Evolutionary conservation across 2,113 vertebrate genomes (phyloP).

Genomic region (Apodemus speciosus): DNA sequence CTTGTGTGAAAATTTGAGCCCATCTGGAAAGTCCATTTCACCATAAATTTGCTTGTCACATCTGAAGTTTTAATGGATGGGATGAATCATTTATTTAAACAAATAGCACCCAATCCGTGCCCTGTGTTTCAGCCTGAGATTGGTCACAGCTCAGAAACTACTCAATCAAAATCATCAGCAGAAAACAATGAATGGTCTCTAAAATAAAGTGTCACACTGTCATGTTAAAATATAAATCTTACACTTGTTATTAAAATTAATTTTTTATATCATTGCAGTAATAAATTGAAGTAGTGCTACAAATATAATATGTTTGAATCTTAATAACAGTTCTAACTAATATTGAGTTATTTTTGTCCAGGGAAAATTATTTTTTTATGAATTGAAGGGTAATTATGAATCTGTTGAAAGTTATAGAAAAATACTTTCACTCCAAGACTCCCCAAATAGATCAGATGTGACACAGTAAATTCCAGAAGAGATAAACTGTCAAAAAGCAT

Average conservation of each 20-base stretch:
- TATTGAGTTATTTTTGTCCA: conserved; percentile 78
- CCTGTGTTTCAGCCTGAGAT: conserved; percentile 16
- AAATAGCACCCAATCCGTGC: conserved; percentile 14
- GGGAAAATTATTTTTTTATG: conserved; percentile 68
- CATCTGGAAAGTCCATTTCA: conserved; percentile 49
- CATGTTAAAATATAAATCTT: conserved; percentile 48
- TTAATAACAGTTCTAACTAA: conserved; percentile 73
- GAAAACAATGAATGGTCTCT: conserved; percentile 28
- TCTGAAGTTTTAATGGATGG: conserved; percentile 62
- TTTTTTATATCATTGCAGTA: conserved; percentile 36
- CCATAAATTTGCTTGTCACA: conserved; percentile 58
- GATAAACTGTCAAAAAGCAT: conserved; percentile 67
- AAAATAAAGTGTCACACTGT: conserved; percentile 32
- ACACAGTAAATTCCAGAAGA: conserved; percentile 60
- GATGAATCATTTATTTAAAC: conserved; percentile 61
- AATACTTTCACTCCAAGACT: conserved; percentile 69
- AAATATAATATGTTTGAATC: conserved; percentile 59
- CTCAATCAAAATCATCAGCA: conserved; percentile 35
- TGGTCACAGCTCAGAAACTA: conserved; percentile 41
- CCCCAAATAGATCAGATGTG: conserved; percentile 68
- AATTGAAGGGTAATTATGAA: conserved; percentile 68
- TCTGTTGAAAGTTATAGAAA: conserved; percentile 71
- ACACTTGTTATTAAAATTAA: conserved; percentile 60
- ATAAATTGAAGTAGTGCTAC: conserved; percentile 68
- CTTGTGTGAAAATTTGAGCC: conserved; percentile 58